Evolutionary conservation across 2,113 vertebrate genomes (phyloP), one percentile per base, ranked within the genome.

Genomic region (Egretta garzetta): DNA sequence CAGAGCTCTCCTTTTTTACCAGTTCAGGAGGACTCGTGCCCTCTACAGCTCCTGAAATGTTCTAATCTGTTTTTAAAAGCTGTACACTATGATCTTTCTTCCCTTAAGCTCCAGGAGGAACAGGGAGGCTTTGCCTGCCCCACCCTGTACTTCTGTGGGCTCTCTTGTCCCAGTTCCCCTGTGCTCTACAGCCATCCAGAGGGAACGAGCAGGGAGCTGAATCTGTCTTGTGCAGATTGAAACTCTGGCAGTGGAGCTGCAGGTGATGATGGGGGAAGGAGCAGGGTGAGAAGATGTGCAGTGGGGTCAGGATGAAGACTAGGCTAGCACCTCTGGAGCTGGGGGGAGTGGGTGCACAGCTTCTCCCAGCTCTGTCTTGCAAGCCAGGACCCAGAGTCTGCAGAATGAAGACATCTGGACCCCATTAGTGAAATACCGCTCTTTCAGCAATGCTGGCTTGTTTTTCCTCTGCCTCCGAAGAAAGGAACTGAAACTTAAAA

Each of bases 401-500:
- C 0, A 3, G 77, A 93, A 68, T 49, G 73, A 68, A 86, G 92
- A 96, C 97, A 97, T 97, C 97, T 97, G 97, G 97, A 96, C 91
- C 94, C 88, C 93, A 97, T 98, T 98, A 98, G 94, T 81, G 86
- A 97, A 95, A 96, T 97, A 97, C 96, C 94, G 96, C 88, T 71
- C 94, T 93, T 93, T 94, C 96, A 27, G 24, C 96, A 97, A 93
- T 7, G 30, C 82, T 93, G 80, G 70, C 75, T 97, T 93, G 92
- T 95, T 92, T 96, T 96, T 67, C 70, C 74, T 86, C 56, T 85
- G 91, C 80, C 43, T 79, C 86, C 79, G 91, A 96, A 96, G 92
- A 95, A 85, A 96, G 60, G 93, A 97, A 81, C 76, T 81, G 93
- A 90, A 92, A 95, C 95, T 95, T 72, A 28, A 91, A 73, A 53